phyloP scores from a whole-genome alignment of 2,797 vertebrate genomes.

The Megaceryle alcyon region DNA sequence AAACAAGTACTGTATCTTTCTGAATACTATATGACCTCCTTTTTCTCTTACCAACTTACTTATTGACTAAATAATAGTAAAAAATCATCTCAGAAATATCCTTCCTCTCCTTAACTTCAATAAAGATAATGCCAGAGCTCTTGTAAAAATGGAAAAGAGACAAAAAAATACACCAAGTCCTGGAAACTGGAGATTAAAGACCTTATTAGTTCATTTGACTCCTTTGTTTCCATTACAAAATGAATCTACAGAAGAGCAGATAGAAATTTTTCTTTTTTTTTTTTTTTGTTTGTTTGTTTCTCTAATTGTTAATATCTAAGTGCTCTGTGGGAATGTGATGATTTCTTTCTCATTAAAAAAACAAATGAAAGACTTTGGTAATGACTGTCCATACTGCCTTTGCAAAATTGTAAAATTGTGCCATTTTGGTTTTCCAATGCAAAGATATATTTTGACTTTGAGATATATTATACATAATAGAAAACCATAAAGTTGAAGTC shows the following conservation, averaged over 20 bases:
- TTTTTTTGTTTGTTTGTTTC: not conserved
- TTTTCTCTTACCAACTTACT: conserved; percentile 27
- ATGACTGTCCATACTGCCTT: not conserved
- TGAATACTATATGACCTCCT: conserved; percentile 41
- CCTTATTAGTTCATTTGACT: not conserved
- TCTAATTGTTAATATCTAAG: not conserved
- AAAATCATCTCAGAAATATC: not conserved
- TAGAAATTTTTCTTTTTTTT: not conserved
- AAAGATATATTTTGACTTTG: not conserved
- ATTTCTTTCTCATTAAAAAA: not conserved
- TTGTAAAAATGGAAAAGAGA: not conserved
- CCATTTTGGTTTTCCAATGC: not conserved
- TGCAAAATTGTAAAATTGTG: not conserved
- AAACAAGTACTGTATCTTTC: conserved; percentile 48
- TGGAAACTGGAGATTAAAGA: not conserved
- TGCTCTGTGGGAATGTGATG: not conserved
- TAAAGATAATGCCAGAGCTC: not conserved
- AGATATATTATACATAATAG: not conserved
- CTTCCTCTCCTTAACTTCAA: not conserved
- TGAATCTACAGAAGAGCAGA: not conserved
- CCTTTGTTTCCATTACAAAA: not conserved
- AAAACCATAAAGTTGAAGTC: not conserved
- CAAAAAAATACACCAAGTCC: not conserved
- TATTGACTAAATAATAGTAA: conserved; percentile 5
- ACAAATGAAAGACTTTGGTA: not conserved